Percentiles rank a stretch among this genome's conserved stretches.
phyloP scores from a whole-genome alignment of 2,888 invertebrate genomes.

The Reticulitermes lucifugus region DNA sequence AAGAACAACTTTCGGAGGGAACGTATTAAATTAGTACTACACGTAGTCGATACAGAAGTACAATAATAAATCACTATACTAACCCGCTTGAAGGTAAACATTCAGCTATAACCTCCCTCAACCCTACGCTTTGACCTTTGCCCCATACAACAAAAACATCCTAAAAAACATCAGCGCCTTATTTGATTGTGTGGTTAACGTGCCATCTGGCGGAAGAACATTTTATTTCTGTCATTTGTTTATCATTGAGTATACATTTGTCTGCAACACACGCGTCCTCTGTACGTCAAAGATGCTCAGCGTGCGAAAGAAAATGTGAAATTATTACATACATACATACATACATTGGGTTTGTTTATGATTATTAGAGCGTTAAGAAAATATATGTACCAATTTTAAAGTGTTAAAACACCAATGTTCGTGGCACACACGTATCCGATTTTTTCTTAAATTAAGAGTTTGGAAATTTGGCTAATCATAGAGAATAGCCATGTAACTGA shows the following conservation, averaged over 20 bases:
- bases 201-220: conserved; percentile 44
- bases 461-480: too few species aligned
- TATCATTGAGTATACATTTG: conserved; percentile 29
- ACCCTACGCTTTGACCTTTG: conserved; percentile 51
- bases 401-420: too few species aligned
- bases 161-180: conserved; percentile 48
- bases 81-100: conserved; percentile 50
- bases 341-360: too few species aligned
- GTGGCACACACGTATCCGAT: too few species aligned
- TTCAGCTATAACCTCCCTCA: conserved; percentile 52
- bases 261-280: not conserved
- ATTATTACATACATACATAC: too few species aligned
- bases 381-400: too few species aligned
- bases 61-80: conserved; percentile 44
- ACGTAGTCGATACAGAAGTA: conserved; percentile 6
- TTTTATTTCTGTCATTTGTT: conserved; percentile 25
- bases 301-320: too few species aligned
- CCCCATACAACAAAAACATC: conserved; percentile 51
- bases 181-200: conserved; percentile 36
- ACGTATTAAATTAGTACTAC: not conserved
- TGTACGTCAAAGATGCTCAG: too few species aligned
- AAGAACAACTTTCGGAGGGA: conserved; percentile 2
- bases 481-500: too few species aligned
- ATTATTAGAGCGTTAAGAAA: too few species aligned
- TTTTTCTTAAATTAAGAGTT: too few species aligned